Base-by-base conservation (phyloP, 1,140 invertebrate genomes). In the Drosophila nasuta region DNA sequence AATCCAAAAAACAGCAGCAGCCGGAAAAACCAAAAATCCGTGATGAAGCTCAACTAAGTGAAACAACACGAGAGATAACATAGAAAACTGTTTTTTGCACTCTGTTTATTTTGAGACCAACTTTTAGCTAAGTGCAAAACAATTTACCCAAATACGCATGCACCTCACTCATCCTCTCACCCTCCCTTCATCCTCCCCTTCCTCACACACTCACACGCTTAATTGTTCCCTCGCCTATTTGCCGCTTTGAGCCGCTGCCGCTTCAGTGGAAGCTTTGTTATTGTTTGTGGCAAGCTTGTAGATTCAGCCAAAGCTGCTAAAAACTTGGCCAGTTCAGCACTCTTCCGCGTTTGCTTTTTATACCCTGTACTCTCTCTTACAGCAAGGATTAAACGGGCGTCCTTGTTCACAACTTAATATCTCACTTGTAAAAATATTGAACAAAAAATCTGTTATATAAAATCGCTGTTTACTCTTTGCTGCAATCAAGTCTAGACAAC, bases 81-180 rank as follows among this genome's bases (percentile, higher is more conserved):
- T 48, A 54, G 56, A 64, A 82, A 86, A 74, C 71, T 51, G 75
- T 71, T 80, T 88, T 88, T 82, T 72, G 63, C 85, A 68, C 81
- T 78, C 77, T 80, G 79, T 83, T 87, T 87, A 88, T 87, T 89
- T 81, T 75, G 65, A 74, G 69, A 65, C 65, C 85, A 89, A 88
- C 85, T 88, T 89, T 85, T 75, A 85, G 85, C 85, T 89, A 88
- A 88, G 85, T 88, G 85, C 86, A 88, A 88, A 88, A 89, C 85
- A 89, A 89, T 88, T 89, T 88, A 89, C 85, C 85, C 72, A 88
- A 88, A 57, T 67, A 46, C 46, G 41, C 59, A 68, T 2, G 43
- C 46, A 52, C 49, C 60, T 48, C 38, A 51, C 56, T 10, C 30
- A 45, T 13, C 1, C 35, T 10, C 52, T 25, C 62, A 51, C 20